Conservation (phyloP, 2,888 invertebrate genomes). For the Brachypalpus laphriformis region DNA sequence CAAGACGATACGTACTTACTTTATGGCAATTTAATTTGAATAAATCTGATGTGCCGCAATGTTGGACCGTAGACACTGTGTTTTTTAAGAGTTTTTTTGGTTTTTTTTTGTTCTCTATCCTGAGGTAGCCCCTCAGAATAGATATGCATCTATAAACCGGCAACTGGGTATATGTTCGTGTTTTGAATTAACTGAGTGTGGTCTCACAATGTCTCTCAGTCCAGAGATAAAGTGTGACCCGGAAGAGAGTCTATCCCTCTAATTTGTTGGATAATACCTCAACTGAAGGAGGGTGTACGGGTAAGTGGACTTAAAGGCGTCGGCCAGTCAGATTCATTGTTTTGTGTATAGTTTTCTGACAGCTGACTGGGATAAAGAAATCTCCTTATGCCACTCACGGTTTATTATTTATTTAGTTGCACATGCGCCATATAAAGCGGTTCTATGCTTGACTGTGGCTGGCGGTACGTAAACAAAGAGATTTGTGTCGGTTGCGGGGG, state of each 20-base stretch:
- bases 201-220: slow-evolving; percentile 15
- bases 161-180: slow-evolving; percentile 41
- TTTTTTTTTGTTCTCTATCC: neutral
- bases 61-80: slow-evolving; percentile 44
- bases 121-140: slow-evolving; percentile 6
- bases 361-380: slow-evolving; percentile 53
- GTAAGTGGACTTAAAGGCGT: slow-evolving; percentile 7
- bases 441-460: slow-evolving; percentile 3
- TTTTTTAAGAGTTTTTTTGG: slow-evolving; percentile 20
- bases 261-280: slow-evolving; percentile 17
- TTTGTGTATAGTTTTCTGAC: slow-evolving; percentile 55
- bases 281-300: neutral
- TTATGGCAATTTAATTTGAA: slow-evolving; percentile 70
- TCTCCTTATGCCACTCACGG: slow-evolving; percentile 42
- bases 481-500: slow-evolving; percentile 54
- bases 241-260: slow-evolving; percentile 45
- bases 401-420: slow-evolving; percentile 63
- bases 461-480: slow-evolving; percentile 60
- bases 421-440: slow-evolving; percentile 58
- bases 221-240: slow-evolving; percentile 58
- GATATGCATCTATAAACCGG: slow-evolving; percentile 38
- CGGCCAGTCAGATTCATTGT: slow-evolving; percentile 46
- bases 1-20: slow-evolving; percentile 17
- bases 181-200: slow-evolving; percentile 52
- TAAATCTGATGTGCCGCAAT: slow-evolving; percentile 67